Conservation (phyloP, 2,797 vertebrate species). For the Ptychobarbus kaznakovi region DNA sequence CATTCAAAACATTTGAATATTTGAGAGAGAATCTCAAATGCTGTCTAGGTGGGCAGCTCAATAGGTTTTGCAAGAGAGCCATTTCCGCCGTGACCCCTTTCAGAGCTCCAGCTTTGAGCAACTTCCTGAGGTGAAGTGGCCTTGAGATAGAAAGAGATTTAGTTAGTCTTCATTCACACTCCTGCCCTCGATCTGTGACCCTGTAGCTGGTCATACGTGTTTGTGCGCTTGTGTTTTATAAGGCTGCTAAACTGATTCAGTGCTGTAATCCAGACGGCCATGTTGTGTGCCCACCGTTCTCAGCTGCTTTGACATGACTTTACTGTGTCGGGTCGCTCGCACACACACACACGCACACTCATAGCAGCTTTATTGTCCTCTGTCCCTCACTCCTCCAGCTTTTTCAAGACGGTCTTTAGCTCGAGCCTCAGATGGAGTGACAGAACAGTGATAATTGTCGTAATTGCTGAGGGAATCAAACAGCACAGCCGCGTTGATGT, state of each 20-base stretch:
- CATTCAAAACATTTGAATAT: neutral
- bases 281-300: conserved; percentile 13
- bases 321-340: neutral
- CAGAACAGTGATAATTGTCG: conserved; percentile 48
- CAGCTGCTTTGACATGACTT: conserved; percentile 30
- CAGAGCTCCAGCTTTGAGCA: neutral
- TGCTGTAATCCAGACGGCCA: conserved; percentile 1
- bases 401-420: neutral
- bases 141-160: conserved; percentile 14
- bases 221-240: conserved; percentile 23
- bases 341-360: neutral
- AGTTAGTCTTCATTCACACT: conserved; percentile 9
- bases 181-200: neutral
- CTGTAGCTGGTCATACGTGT: conserved; percentile 3
- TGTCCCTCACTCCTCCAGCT: neutral
- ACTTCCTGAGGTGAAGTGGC: neutral
- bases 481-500: neutral
- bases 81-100: neutral
- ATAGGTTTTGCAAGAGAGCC: neutral
- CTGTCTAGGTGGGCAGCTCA: neutral
- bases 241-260: conserved; percentile 24
- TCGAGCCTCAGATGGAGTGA: conserved; percentile 27
- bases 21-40: neutral
- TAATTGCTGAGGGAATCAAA: conserved; percentile 53
- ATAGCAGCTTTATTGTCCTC: neutral